Conservation (phyloP, 2,888 invertebrate species). For the Acleris holmiana region DNA sequence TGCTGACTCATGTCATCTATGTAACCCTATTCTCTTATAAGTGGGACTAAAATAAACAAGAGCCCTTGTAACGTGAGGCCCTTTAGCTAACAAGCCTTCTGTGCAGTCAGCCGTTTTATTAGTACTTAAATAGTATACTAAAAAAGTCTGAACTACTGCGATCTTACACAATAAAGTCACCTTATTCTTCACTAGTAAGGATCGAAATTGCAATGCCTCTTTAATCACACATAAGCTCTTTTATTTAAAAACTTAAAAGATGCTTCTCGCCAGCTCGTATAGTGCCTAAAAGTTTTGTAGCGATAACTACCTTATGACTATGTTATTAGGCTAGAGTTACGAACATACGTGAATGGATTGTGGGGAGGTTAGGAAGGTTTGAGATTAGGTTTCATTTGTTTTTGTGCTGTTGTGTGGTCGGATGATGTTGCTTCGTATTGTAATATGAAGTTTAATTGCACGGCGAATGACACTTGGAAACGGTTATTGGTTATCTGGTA, state of each 20-base stretch:
- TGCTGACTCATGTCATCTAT: background rate
- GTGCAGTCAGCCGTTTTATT: slow-evolving; percentile 27
- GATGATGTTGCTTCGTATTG: background rate
- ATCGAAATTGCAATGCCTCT: too few species aligned
- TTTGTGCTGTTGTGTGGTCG: slow-evolving; percentile 11
- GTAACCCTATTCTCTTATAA: slow-evolving; percentile 3
- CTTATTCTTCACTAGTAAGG: too few species aligned
- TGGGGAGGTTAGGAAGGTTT: background rate
- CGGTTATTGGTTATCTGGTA: too few species aligned
- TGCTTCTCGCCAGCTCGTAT: background rate
- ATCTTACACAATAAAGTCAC: too few species aligned
- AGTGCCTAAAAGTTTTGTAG: background rate
- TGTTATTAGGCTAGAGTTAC: slow-evolving; percentile 7
- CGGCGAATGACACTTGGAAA: too few species aligned
- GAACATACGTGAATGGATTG: background rate
- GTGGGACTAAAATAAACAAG: slow-evolving; percentile 33
- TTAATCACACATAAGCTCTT: too few species aligned
- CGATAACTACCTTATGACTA: slow-evolving; percentile 1
- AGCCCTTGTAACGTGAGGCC: slow-evolving; percentile 21
- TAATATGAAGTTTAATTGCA: background rate
- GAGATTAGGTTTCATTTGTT: slow-evolving; percentile 16
- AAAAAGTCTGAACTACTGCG: too few species aligned
- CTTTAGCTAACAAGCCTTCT: slow-evolving; percentile 26
- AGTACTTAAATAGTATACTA: slow-evolving; percentile 4
- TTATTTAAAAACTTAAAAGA: too few species aligned